Evolutionary conservation across 1,140 invertebrate genomes (phyloP), one percentile per base, ranked within the genome.

Genomic region (Chironomus tepperi): DNA sequence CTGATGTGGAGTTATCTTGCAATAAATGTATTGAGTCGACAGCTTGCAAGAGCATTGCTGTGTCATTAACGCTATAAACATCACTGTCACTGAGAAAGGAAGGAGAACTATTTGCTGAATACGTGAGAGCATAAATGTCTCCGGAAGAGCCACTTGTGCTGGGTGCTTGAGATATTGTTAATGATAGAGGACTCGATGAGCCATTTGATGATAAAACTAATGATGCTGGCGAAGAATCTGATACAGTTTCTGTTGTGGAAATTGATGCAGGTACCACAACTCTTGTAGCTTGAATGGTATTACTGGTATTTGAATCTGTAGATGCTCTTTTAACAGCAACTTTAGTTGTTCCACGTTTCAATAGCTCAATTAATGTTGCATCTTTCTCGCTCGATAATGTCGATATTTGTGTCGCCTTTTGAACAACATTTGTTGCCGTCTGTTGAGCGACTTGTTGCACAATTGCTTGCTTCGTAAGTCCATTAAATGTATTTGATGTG

Each of bases 61-160:
- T 88, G 76, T 91, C 89, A 24, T 88, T 88, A 0, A 90, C 89
- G 77, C 89, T 91, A 76, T 91, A 93, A 0, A 93, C 91, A 79
- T 93, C 91, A 74, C 77, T 76, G 72, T 82, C 79, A 47, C 79
- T 79, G 19, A 82, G 82, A 15, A 82, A 77, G 74, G 79, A 78
- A 24, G 79, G 77, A 0, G 77, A 9, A 5, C 42, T 64, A 65
- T 81, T 79, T 67, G 77, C 79, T 67, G 80, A 81, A 74, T 82
- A 82, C 21, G 81, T 80, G 0, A 82, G 78, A 3, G 81, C 80
- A 42, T 80, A 82, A 15, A 82, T 79, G 12, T 81, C 80, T n/a
- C 12, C n/a, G 3, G 65, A 70, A 2, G 65, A 70, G 1, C 76
- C 75, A 2, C 77, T 70, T 3, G 64, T 75, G 42, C 78, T 80